Conservation (phyloP, 2,888 invertebrate genomes). For the Limnephilus auricula region DNA sequence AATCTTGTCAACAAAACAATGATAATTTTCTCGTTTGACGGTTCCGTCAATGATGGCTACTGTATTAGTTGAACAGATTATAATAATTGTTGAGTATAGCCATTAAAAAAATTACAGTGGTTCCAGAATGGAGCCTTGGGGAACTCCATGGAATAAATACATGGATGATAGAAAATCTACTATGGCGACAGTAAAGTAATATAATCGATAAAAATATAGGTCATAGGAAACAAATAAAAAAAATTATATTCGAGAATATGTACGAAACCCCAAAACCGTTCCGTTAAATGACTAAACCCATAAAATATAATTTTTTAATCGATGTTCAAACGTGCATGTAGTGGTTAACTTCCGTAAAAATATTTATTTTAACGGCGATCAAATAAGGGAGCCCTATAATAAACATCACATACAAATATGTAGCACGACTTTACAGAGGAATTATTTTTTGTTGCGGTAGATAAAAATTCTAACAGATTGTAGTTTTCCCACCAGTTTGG, state of each 20-base stretch:
- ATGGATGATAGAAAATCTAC: not conserved
- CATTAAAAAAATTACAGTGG: not conserved
- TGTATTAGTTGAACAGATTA: not conserved
- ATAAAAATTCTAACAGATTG: not conserved
- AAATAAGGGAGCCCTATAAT: not conserved
- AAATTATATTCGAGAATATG: not conserved
- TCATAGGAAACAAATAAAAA: not conserved
- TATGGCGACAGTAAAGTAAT: not conserved
- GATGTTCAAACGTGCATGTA: not conserved
- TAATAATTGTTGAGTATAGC: too few relatives aligned
- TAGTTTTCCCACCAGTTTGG: not conserved
- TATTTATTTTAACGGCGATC: not conserved
- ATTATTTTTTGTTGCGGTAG: not conserved
- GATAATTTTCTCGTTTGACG: not conserved
- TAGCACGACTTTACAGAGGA: not conserved
- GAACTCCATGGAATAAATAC: not conserved
- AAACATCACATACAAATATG: not conserved
- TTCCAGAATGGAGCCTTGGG: not conserved
- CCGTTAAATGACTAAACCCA: not conserved
- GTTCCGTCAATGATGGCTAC: not conserved
- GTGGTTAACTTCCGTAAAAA: not conserved
- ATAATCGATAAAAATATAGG: not conserved
- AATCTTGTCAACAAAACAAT: not conserved
- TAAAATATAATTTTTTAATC: not conserved
- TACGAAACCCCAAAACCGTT: not conserved